Percentiles rank a stretch among this genome's conserved stretches.
phyloP scores from a whole-genome alignment of 2,888 invertebrate species.

The Carcina quercana region DNA sequence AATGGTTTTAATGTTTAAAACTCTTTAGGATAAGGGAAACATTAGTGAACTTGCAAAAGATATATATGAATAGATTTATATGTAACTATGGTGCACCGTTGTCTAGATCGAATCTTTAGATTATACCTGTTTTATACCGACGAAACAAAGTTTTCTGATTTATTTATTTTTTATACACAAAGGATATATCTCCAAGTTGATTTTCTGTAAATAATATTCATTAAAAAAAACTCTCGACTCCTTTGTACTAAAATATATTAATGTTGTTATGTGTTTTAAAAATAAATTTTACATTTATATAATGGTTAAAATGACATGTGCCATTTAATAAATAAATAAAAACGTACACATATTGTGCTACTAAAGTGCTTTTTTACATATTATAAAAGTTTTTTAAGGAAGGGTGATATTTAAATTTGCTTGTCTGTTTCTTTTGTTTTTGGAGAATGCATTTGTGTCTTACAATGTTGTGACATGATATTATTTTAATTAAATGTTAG shows the following conservation, averaged over 20 bases:
- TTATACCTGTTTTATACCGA: slow-evolving; percentile 33
- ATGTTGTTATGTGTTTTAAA: slow-evolving; percentile 53
- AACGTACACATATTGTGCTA: slow-evolving; percentile 56
- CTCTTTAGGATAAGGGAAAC: slow-evolving; percentile 37
- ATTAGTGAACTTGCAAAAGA: slow-evolving; percentile 41
- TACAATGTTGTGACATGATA: slow-evolving; percentile 30
- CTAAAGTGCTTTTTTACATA: slow-evolving; percentile 67
- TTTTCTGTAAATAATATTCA: slow-evolving; percentile 59
- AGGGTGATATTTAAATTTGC: slow-evolving; percentile 70
- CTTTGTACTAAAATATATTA: slow-evolving; percentile 41
- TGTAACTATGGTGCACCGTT: slow-evolving; percentile 65
- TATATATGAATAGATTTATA: slow-evolving; percentile 51
- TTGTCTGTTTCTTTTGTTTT: slow-evolving; percentile 49
- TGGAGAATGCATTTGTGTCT: slow-evolving; percentile 40
- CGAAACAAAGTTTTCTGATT: slow-evolving; percentile 26
- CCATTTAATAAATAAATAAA: slow-evolving; percentile 50
- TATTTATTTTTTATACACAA: slow-evolving; percentile 49
- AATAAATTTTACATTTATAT: slow-evolving; percentile 48
- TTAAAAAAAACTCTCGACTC: slow-evolving; percentile 33
- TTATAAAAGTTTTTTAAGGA: no score
- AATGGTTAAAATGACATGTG: slow-evolving; percentile 49
- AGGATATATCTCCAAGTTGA: slow-evolving; percentile 31
- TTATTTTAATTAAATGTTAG: slow-evolving; percentile 29
- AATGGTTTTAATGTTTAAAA: slow-evolving; percentile 36
- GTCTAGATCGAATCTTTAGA: slow-evolving; percentile 48